phyloP scores from a whole-genome alignment of 2,888 invertebrate genomes.

The Cerceris rybyensis region DNA sequence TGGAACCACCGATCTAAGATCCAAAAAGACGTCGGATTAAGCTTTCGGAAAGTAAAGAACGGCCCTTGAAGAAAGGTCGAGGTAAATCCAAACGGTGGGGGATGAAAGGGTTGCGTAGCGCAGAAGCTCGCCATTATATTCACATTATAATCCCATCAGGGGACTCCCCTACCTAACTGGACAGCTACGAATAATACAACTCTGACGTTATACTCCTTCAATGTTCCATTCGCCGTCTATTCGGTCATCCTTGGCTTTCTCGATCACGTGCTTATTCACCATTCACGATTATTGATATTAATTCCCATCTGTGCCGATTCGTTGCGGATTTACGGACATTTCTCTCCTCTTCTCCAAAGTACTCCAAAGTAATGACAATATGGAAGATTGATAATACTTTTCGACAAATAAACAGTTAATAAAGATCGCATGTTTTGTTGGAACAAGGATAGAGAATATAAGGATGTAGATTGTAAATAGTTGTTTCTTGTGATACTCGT shows the following conservation, averaged over 20 bases:
- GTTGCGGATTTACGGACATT: neutral
- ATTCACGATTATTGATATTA: slow-evolving; percentile 36
- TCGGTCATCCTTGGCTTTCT: slow-evolving; percentile 22
- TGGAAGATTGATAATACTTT: neutral
- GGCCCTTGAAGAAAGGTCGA: slow-evolving; percentile 47
- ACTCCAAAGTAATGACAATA: too few relatives aligned
- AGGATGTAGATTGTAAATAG: too few relatives aligned
- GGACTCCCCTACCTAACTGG: slow-evolving; percentile 74
- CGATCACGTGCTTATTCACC: slow-evolving; percentile 13
- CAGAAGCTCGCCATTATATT: slow-evolving; percentile 80
- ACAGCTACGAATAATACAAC: slow-evolving; percentile 72
- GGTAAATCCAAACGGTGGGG: slow-evolving; percentile 40
- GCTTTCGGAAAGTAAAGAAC: slow-evolving; percentile 43
- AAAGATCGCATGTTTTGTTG: too few relatives aligned
- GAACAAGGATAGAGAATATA: too few relatives aligned
- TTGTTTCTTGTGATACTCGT: too few relatives aligned
- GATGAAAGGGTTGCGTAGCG: slow-evolving; percentile 72
- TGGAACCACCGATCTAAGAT: slow-evolving; percentile 38
- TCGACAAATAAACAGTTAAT: neutral
- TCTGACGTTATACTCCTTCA: slow-evolving; percentile 39
- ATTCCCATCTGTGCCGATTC: slow-evolving; percentile 34
- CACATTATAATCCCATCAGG: slow-evolving; percentile 80
- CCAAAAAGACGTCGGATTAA: slow-evolving; percentile 53
- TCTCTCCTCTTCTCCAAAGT: too few relatives aligned
- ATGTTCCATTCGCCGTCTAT: slow-evolving; percentile 45